Conservation (phyloP, 2,113 vertebrate genomes). For the Coptodon rendalli region DNA sequence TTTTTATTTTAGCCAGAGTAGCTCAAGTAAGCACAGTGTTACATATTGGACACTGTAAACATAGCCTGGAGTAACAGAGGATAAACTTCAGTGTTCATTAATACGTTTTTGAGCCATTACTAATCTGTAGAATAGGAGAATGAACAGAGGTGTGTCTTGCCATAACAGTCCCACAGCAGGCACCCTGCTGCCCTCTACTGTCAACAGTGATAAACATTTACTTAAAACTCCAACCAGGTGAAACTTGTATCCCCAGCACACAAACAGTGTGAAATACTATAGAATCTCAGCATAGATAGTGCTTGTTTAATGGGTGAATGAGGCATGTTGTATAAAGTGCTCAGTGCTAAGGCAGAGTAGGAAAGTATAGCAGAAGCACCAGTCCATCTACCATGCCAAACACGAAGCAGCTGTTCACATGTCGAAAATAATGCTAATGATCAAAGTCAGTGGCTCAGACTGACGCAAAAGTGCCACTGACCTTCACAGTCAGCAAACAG, state of each 20-base stretch:
- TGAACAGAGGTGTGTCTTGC: neutral
- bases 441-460: neutral
- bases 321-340: neutral
- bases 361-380: neutral
- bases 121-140: neutral
- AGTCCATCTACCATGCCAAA: neutral
- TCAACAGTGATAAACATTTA: neutral
- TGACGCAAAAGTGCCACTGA: neutral
- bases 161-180: neutral
- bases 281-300: neutral
- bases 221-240: neutral
- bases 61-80: neutral
- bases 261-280: neutral
- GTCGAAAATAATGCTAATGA: rapidly evolving
- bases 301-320: neutral
- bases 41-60: neutral
- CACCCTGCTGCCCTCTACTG: neutral
- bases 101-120: rapidly evolving
- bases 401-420: neutral
- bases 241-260: neutral
- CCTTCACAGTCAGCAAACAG: neutral
- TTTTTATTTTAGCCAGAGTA: neutral
- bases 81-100: neutral
- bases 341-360: neutral
- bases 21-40: neutral